Evolutionary conservation across 2,113 vertebrate genomes (phyloP).

Genomic region (Cheilinus undulatus): DNA sequence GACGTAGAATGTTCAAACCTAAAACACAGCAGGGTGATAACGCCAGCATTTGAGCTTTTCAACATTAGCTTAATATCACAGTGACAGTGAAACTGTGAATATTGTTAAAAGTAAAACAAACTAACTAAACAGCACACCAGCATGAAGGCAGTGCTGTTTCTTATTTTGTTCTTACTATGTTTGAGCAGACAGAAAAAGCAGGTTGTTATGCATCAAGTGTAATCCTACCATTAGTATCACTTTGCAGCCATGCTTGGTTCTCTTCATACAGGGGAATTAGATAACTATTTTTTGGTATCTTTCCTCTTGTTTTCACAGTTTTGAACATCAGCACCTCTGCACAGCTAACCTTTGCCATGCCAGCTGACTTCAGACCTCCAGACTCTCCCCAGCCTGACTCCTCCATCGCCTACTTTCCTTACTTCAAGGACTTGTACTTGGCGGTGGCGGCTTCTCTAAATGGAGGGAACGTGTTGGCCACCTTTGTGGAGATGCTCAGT

Average conservation of each 20-base stretch:
- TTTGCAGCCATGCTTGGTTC: background rate
- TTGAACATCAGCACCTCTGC: slow-evolving; percentile 96
- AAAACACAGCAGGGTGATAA: too few species aligned
- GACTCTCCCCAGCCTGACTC: slow-evolving; percentile 82
- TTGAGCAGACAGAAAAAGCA: background rate
- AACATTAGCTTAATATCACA: too few species aligned
- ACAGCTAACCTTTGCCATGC: slow-evolving; percentile 90
- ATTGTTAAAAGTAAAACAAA: too few species aligned
- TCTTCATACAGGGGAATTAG: background rate
- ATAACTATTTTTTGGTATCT: slow-evolving; percentile 11
- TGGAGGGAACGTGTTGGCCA: slow-evolving; percentile 91
- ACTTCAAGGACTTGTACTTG: slow-evolving; percentile 88
- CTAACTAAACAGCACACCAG: too few species aligned
- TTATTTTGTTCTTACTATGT: slow-evolving; percentile 1
- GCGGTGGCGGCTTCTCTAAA: slow-evolving; percentile 95
- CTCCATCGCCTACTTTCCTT: slow-evolving; percentile 89
- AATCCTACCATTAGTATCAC: background rate
- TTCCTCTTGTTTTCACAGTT: slow-evolving; percentile 74
- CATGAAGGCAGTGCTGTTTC: background rate
- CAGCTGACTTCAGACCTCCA: slow-evolving; percentile 86
- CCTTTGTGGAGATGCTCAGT: slow-evolving; percentile 89
- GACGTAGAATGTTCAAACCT: too few species aligned
- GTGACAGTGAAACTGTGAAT: too few species aligned
- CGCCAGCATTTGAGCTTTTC: too few species aligned
- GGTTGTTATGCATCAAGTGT: background rate